A percentile compares a stretch with the other conserved stretches of the same genome.
Evolutionary conservation across 2,888 invertebrate species (phyloP).

Genomic region (Sarcophaga subvicina): DNA sequence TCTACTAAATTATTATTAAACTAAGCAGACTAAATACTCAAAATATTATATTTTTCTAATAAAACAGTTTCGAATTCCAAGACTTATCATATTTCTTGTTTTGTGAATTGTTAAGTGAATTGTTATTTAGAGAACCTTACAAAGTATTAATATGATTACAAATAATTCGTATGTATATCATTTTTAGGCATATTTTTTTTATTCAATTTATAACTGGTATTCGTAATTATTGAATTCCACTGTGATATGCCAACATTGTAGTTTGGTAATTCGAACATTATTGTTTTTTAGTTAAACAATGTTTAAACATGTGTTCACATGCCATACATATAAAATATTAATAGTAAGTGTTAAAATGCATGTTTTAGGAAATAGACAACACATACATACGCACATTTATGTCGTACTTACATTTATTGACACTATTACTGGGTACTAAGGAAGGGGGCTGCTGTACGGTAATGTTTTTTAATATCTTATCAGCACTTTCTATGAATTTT

Average conservation of each 20-base stretch:
- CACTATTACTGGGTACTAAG: conserved; percentile 50
- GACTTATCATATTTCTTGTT: too few relatives aligned
- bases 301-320: too few relatives aligned
- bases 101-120: too few relatives aligned
- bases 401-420: conserved; percentile 64
- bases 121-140: too few relatives aligned
- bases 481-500: conserved; percentile 79
- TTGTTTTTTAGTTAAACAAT: too few relatives aligned
- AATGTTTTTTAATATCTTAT: conserved; percentile 80
- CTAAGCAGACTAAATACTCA: too few relatives aligned
- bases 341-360: not conserved
- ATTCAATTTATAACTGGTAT: not conserved
- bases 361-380: not conserved
- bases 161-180: too few relatives aligned
- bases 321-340: not conserved
- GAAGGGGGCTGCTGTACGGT: conserved; percentile 67
- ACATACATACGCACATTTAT: not conserved
- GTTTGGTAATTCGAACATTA: not conserved
- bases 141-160: too few relatives aligned
- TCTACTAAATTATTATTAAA: too few relatives aligned
- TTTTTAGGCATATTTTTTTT: not conserved
- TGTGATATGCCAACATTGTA: not conserved
- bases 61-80: too few relatives aligned
- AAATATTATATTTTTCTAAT: too few relatives aligned
- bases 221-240: too few relatives aligned